Evolutionary conservation across 2,888 invertebrate species (phyloP), one percentile per base, ranked within the genome.

Genomic region (Drosophila prolongata): DNA sequence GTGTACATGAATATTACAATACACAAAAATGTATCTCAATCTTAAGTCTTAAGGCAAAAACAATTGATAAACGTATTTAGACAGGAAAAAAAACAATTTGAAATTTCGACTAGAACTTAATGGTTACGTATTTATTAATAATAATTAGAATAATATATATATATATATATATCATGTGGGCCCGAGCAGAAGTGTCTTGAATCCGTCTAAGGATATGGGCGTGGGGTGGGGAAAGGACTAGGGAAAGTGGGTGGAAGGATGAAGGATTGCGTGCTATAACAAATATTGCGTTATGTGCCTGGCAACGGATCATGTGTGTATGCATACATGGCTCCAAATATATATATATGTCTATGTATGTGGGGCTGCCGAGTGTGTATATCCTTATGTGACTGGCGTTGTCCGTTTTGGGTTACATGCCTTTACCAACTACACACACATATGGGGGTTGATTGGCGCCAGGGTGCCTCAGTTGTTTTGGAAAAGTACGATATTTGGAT

Each of bases 31-130:
- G 71, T 85, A 76, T 78, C 74, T 77, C 78, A 59, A 84, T 68
- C 66, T 49, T 89, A 89, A 83, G 80, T 61, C 34, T 80, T 89
- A 90, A 86, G 78, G 64, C 64, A 16, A 90, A 90, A 90, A 89
- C 83, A 89, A 84, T 88, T 70, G 42, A 16, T 69, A 69, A 64
- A 64, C 46, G 37, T 50, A 42, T 46, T 59, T 58, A 65, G 64
- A 53, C 69, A 66, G 62, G 58, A 71, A 70, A 65, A 65, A 71
- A 77, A 87, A 80, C 75, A 83, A 80, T 88, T 84, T 80, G 54
- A 82, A 91, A 90, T 90, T 90, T 90, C 89, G 90, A 91, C 90
- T 90, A 91, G 90, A 90, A 90, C 89, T 90, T 90, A 90, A 86
- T 75, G 79, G 75, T 77, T 86, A 88, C 37, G 6, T 19, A 46